A percentile compares a stretch with the other conserved stretches of the same genome.
These are phyloP conservation scores for Aelia acuminata DNA, from an alignment of 2,888 invertebrate species.

Conservation along the genomic window DNA sequence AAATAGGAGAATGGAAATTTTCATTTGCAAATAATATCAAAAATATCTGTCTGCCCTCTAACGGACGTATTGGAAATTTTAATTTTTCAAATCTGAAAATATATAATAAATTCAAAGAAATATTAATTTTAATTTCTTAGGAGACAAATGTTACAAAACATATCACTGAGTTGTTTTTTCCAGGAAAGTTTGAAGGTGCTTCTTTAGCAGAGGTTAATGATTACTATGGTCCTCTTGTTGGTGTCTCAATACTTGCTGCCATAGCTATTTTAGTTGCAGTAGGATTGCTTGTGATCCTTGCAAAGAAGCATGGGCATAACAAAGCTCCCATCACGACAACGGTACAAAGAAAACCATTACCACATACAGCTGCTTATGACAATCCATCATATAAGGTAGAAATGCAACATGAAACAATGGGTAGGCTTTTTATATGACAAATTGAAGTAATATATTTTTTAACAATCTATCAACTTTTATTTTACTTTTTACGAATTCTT, in stretches of 20 bases:
- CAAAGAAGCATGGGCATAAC: slow-evolving; percentile 80
- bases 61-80: too few species aligned
- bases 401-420: slow-evolving; percentile 93
- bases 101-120: too few species aligned
- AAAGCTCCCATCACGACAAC: slow-evolving; percentile 86
- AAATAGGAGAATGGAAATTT: too few species aligned
- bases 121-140: background rate
- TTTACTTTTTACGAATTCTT: too few species aligned
- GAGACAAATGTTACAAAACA: background rate
- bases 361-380: slow-evolving; percentile 82
- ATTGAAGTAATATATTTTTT: background rate
- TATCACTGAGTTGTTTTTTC: slow-evolving; percentile 58
- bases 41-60: too few species aligned
- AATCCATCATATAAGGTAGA: slow-evolving; percentile 95
- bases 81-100: too few species aligned
- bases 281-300: slow-evolving; percentile 83
- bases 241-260: slow-evolving; percentile 89
- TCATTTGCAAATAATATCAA: too few species aligned
- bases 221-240: slow-evolving; percentile 90
- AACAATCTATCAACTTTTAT: too few species aligned
- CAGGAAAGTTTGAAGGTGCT: slow-evolving; percentile 73
- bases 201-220: slow-evolving; percentile 73
- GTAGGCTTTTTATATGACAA: slow-evolving; percentile 70
- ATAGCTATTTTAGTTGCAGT: slow-evolving; percentile 87
- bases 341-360: slow-evolving; percentile 70